Evolutionary conservation across 1,140 invertebrate species (phyloP).

Genomic region (Acyrthosiphon pisum): DNA sequence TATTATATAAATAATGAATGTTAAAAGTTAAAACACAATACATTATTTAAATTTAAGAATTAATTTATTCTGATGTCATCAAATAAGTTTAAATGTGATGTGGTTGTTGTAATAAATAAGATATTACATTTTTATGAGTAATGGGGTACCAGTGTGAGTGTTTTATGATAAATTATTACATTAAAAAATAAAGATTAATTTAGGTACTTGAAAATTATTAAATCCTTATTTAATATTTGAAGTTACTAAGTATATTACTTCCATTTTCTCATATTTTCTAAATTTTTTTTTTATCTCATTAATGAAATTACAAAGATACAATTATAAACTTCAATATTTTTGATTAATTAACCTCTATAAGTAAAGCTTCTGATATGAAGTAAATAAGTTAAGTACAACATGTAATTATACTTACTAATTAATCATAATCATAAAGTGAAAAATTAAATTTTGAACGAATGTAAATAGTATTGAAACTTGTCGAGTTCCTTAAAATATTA

Average conservation of each 20-base stretch:
- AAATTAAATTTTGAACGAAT: neutral
- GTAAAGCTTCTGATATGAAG: too few species aligned
- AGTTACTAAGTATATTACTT: neutral
- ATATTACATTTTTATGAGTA: neutral
- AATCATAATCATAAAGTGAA: neutral
- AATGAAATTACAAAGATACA: too few species aligned
- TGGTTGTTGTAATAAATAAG: neutral
- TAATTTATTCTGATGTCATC: neutral
- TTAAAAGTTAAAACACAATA: neutral
- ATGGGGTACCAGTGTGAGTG: neutral
- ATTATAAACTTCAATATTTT: too few species aligned
- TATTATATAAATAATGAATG: neutral
- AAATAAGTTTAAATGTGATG: neutral
- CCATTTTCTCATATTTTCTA: neutral
- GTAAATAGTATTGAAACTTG: neutral
- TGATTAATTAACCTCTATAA: too few species aligned
- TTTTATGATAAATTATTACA: neutral
- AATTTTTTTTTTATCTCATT: too few species aligned
- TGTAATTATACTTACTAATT: too few species aligned
- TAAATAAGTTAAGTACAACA: too few species aligned
- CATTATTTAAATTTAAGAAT: neutral
- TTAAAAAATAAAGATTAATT: too few species aligned
- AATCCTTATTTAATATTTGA: neutral
- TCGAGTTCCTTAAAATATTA: neutral
- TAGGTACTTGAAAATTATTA: neutral